Evolutionary conservation across 2,113 vertebrate genomes (phyloP).

Genomic region (Chaetodon auriga): DNA sequence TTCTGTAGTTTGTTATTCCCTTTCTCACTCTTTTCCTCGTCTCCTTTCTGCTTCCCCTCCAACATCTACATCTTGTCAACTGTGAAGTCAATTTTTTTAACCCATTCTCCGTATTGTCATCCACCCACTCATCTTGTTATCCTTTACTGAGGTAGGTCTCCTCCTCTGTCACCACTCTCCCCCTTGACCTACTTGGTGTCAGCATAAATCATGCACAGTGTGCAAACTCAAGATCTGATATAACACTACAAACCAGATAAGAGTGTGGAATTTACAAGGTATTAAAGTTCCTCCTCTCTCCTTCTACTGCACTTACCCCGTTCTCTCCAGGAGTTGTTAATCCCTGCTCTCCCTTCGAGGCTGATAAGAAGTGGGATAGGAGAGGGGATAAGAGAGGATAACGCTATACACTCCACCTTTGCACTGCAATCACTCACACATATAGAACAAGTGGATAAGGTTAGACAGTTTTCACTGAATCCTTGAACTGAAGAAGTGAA

Average conservation of each 20-base stretch:
- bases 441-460: slow-evolving; percentile 26
- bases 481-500: neutral
- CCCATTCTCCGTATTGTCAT: neutral
- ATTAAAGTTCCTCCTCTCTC: slow-evolving; percentile 22
- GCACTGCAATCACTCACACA: neutral
- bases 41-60: no score
- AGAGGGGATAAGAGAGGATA: slow-evolving; percentile 41
- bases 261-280: slow-evolving; percentile 52
- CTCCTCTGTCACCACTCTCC: neutral
- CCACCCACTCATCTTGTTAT: neutral
- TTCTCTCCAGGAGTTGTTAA: slow-evolving; percentile 47
- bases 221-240: slow-evolving; percentile 43
- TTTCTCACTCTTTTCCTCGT: neutral
- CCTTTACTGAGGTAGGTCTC: neutral
- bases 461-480: neutral
- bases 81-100: neutral
- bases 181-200: slow-evolving; percentile 24
- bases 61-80: neutral
- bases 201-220: slow-evolving; percentile 23
- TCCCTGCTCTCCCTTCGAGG: slow-evolving; percentile 40
- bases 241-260: slow-evolving; percentile 44
- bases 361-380: slow-evolving; percentile 49
- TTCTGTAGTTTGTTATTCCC: neutral
- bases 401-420: slow-evolving; percentile 37
- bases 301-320: slow-evolving; percentile 8